A percentile compares a stretch with the other conserved stretches of the same genome.
These are phyloP conservation scores for Sebastes taczanowskii DNA, from an alignment of 2,797 vertebrate species.

Conservation along the genomic window DNA sequence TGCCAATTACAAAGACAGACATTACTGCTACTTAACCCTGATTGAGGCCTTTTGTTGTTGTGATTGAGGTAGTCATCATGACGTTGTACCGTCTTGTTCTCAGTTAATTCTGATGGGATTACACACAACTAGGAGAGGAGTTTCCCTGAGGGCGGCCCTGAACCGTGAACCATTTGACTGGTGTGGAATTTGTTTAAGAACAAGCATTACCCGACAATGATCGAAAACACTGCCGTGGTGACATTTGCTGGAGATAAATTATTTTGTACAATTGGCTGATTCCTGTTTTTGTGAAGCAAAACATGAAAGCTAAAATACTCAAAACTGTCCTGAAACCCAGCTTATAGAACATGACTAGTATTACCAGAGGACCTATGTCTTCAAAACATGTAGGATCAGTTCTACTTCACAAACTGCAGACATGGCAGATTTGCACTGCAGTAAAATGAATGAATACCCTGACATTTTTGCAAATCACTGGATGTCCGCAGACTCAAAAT, in stretches of 20 bases:
- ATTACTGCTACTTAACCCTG: slow-evolving; percentile 64
- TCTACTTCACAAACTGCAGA: not conserved
- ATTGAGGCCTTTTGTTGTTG: slow-evolving; percentile 69
- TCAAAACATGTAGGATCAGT: not conserved
- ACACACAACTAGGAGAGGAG: slow-evolving; percentile 13
- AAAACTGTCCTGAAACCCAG: not conserved
- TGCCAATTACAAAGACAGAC: slow-evolving; percentile 58
- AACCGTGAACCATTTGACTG: slow-evolving; percentile 17
- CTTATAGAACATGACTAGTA: not conserved
- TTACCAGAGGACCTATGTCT: not conserved
- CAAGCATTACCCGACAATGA: not conserved
- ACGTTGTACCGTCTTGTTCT: slow-evolving; percentile 45
- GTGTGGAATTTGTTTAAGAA: slow-evolving; percentile 31
- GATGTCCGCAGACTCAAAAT: not conserved
- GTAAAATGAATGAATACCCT: not conserved
- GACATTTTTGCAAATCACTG: not conserved
- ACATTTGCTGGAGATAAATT: not conserved
- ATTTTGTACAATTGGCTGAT: not conserved
- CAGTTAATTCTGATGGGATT: slow-evolving; percentile 50
- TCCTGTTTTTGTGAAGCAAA: not conserved
- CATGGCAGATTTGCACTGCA: not conserved
- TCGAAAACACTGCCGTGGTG: not conserved
- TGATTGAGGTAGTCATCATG: slow-evolving; percentile 51
- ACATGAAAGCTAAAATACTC: not conserved
- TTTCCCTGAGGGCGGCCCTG: slow-evolving; percentile 28